These are phyloP conservation scores for Typhlichthys subterraneus DNA, from an alignment of 2,797 vertebrate species.

Conservation along the genomic window DNA sequence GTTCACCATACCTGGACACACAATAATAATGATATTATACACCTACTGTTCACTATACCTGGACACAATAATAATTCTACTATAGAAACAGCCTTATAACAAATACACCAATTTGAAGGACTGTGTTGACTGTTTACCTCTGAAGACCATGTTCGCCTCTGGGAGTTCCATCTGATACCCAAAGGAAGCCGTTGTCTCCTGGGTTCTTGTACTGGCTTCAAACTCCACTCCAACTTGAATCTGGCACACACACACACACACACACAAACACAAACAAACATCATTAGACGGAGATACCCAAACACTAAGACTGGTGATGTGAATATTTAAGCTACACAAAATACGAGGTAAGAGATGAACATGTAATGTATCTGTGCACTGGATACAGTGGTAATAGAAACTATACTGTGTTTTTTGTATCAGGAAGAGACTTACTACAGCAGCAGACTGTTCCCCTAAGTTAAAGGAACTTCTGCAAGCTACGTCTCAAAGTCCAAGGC, in stretches of 20 bases:
- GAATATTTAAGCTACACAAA: not conserved
- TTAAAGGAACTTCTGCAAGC: too few relatives aligned
- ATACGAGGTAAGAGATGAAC: too few relatives aligned
- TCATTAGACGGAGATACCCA: not conserved
- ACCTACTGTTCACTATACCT: not conserved
- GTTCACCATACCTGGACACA: too few relatives aligned
- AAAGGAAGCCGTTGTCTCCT: conserved; percentile 94
- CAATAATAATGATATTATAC: not conserved
- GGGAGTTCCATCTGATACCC: conserved; percentile 93
- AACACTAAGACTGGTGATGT: not conserved
- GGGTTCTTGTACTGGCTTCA: conserved; percentile 93
- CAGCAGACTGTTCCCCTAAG: too few relatives aligned
- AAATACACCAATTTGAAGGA: too few relatives aligned
- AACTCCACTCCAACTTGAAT: conserved; percentile 96
- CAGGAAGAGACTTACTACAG: too few relatives aligned
- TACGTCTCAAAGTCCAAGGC: too few relatives aligned
- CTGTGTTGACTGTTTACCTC: conserved; percentile 72
- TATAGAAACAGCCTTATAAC: not conserved
- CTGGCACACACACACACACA: conserved; percentile 60
- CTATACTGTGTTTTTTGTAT: too few relatives aligned
- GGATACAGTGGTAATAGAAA: not conserved
- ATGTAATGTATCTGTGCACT: not conserved
- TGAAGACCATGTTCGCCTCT: conserved; percentile 90
- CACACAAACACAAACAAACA: conserved; percentile 12
- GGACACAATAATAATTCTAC: not conserved